Base-by-base conservation (phyloP, 2,113 vertebrate species). In the Rhinichthys klamathensis region DNA sequence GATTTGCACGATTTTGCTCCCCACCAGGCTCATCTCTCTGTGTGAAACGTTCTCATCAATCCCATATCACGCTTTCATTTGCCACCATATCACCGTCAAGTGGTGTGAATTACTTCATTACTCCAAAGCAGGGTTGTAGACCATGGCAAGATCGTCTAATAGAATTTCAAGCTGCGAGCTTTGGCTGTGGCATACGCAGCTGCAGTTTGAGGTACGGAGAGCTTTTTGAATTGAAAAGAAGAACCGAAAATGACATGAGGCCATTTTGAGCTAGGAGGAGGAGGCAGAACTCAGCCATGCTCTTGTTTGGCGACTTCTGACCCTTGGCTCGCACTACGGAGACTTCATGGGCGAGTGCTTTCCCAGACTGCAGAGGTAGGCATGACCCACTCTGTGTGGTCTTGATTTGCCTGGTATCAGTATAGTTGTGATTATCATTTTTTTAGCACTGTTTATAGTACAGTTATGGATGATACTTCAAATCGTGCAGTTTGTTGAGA, bases 231-330 rank as follows among this genome's bases (percentile, higher is more conserved):
- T 60, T 9, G 4, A 21, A 87, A 84, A 78, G 84, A 44, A 80
- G 87, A 88, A 88, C 69, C 54, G 82, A 88, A 80, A 86, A 10
- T 75, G 35, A 86, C 35, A 65, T 73, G 60, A 63, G 70, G 46
- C 49, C 56, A 35, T 46, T 83, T 86, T 56, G 54, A 86, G 81
- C 44, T 18, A 8, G n/a, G 46, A 58, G 11, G 41, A 25, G 32
- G 35, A 76, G 79, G 46, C 76, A 80, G 46, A 27, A 51, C 21
- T 80, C 61, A 84, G 65, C 32, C 41, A 83, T 61, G 56, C 32
- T 65, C 60, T 81, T 16, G 25, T 25, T 21, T 61, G 56, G 35
- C 49, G 46, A 73, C 75, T 82, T 87, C 9, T 82, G 86, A 84
- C 44, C 58, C 60, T 18, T 58, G 13, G 27, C 23, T 80, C 18